These are phyloP conservation scores for Lordiphosa stackelbergi DNA, from an alignment of 1,140 invertebrate species.

Conservation along the genomic window DNA sequence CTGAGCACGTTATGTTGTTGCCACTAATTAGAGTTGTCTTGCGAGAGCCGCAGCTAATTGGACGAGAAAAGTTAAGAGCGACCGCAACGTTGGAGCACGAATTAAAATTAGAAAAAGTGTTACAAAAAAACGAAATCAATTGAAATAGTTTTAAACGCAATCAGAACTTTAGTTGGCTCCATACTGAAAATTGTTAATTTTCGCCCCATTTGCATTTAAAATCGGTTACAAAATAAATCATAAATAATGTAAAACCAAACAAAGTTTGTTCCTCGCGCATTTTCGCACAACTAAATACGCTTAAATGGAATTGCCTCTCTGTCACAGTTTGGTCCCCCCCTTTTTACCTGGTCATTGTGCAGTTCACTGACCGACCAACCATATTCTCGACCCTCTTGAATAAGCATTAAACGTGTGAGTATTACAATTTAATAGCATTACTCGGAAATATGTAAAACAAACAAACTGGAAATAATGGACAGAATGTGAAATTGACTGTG, in stretches of 20 bases:
- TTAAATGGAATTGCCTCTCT: conserved; percentile 4
- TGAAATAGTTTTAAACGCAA: too few species aligned
- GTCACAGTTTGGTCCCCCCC: background rate
- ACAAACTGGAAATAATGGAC: conserved; percentile 33
- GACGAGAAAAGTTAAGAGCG: conserved; percentile 11
- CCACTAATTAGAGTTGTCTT: conserved; percentile 58
- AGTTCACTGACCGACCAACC: conserved; percentile 9
- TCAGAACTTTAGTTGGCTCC: too few species aligned
- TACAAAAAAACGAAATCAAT: background rate
- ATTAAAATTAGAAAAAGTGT: too few species aligned
- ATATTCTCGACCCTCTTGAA: background rate
- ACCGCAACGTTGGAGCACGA: background rate
- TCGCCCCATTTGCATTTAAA: conserved; percentile 2
- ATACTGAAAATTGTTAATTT: too few species aligned
- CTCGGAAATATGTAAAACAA: conserved; percentile 51
- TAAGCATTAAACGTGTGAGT: conserved; percentile 37
- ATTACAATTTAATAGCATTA: conserved; percentile 63
- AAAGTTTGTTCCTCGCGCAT: conserved; percentile 48
- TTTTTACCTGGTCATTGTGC: background rate
- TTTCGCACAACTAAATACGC: conserved; percentile 44
- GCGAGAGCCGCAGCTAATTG: conserved; percentile 17
- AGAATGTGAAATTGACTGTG: conserved; percentile 12
- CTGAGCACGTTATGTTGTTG: conserved; percentile 51
- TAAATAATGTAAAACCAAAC: conserved; percentile 54
- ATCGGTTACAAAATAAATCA: conserved; percentile 20